These are phyloP conservation scores for Todiramphus saurophagus DNA, from an alignment of 2,113 vertebrate species.

Conservation along the genomic window DNA sequence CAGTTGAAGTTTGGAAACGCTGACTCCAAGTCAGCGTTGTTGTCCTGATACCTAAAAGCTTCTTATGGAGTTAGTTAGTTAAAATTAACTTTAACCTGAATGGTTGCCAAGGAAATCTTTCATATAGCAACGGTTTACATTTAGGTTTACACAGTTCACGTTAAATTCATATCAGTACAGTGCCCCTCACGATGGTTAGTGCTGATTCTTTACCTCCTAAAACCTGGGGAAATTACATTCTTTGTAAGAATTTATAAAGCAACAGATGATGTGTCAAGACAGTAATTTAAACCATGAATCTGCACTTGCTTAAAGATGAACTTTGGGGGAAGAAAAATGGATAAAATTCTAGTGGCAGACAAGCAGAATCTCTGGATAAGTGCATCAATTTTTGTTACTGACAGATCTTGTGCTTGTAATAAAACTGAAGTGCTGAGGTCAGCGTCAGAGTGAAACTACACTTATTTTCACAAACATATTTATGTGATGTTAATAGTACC, in stretches of 20 bases:
- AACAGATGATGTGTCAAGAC: conserved; percentile 68
- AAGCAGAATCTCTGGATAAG: conserved; percentile 57
- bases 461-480: conserved; percentile 65
- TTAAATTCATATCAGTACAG: not conserved
- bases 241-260: conserved; percentile 25
- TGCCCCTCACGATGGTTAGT: not conserved
- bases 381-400: conserved; percentile 69
- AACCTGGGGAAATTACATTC: not conserved
- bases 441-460: conserved; percentile 36
- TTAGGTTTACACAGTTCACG: not conserved
- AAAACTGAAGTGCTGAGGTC: conserved; percentile 71
- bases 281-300: conserved; percentile 68
- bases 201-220: not conserved
- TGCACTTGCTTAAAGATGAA: conserved; percentile 72
- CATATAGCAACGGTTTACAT: not conserved
- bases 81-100: not conserved
- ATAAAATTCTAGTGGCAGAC: conserved; percentile 50
- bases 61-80: not conserved
- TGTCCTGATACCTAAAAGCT: not conserved
- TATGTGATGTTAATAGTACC: conserved; percentile 56
- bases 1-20: not conserved
- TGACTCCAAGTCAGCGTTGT: not conserved
- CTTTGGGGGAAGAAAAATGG: conserved; percentile 72
- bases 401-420: conserved; percentile 59
- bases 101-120: not conserved